Conservation (phyloP, 2,797 vertebrate genomes). For the Lacerta bilineata region DNA sequence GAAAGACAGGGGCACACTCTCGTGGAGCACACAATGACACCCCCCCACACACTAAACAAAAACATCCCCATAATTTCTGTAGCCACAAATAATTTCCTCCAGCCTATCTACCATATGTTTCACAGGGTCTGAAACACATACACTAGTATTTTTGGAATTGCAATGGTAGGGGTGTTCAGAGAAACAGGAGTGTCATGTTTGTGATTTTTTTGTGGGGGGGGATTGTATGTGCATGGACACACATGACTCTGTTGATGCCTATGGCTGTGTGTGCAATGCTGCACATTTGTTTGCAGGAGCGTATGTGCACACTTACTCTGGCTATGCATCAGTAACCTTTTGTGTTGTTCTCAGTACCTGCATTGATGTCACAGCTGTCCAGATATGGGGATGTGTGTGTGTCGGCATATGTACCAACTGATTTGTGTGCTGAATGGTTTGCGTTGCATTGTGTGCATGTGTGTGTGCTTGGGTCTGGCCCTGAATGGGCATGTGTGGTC, state of each 20-base stretch:
- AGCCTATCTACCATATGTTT: too few relatives aligned
- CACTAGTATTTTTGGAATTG: neutral
- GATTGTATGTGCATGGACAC: neutral
- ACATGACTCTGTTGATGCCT: neutral
- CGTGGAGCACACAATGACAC: neutral
- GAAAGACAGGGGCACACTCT: neutral
- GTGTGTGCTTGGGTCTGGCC: neutral
- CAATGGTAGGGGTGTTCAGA: neutral
- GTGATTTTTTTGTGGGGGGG: neutral
- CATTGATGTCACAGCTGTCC: neutral
- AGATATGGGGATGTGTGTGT: too few relatives aligned
- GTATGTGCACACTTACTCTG: neutral
- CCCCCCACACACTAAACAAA: too few relatives aligned
- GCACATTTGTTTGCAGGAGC: too few relatives aligned
- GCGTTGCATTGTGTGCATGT: neutral
- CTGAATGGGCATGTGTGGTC: neutral
- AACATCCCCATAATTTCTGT: too few relatives aligned
- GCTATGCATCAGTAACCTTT: neutral
- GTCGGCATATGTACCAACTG: neutral
- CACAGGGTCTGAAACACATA: neutral
- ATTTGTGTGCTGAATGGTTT: too few relatives aligned
- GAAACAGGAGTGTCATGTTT: neutral
- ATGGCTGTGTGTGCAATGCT: too few relatives aligned
- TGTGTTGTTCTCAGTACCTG: too few relatives aligned
- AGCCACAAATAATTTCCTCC: neutral